Base-by-base conservation (phyloP, 2,797 vertebrate genomes). In the Argya squamiceps region DNA sequence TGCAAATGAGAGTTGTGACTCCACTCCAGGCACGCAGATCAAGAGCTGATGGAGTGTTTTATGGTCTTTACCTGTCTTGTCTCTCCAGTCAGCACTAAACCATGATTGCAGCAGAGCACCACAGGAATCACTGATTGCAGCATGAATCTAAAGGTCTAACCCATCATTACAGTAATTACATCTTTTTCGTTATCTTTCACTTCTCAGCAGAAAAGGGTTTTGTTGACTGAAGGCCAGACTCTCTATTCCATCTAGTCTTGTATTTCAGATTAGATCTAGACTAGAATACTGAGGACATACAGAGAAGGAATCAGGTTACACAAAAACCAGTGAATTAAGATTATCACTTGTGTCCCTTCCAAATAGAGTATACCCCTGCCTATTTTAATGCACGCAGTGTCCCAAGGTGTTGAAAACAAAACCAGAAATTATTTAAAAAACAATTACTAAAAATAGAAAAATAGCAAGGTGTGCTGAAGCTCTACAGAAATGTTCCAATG, bases 51-150 rank as follows among this genome's bases (percentile, higher is more conserved):
- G 74, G 82, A 89, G 62, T 60, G 53, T 73, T 96, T 96, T 73
- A 94, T 39, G 87, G 88, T 84, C 70, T 83, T 89, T 82, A 91
- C 89, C 92, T 94, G 81, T 58, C 86, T 84, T 79, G 65, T 92
- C 74, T 92, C 87, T 92, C 79, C 47, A 94, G 91, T 90, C 94
- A 95, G 88, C 86, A 58, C 84, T 94, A 89, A 95, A 76, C 75
- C 47, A 73, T 81, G 94, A 97, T 87, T 97, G 93, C 70, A 5
- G 88, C 49, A 77, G 53, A 84, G 75, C 91, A 88, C 91, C 91
- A 74, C 92, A 94, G 94, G 94, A 96, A 95, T 92, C 92, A 94
- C 94, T 96, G 95, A 97, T 97, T 94, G 88, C 93, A 94, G 78
- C 88, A 87, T 69, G 87, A 91, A 95, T 92, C 84, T 88, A 86